Evolutionary conservation across 2,797 vertebrate genomes (phyloP), one percentile per base, ranked within the genome.

Genomic region (Ptychadena robeensis): DNA sequence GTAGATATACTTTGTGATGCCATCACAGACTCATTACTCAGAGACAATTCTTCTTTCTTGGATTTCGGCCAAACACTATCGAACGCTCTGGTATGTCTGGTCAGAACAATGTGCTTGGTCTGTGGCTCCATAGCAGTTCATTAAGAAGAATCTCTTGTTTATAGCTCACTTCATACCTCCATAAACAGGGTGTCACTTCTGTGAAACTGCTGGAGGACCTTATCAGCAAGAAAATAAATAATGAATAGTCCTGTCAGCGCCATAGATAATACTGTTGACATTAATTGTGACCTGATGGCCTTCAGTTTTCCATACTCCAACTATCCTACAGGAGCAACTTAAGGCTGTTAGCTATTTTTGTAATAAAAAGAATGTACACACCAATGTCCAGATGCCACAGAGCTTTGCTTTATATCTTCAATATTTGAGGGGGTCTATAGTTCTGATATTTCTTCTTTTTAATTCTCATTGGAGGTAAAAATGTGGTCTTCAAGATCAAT

Each of bases 231-330:
- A 79, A 84, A 84, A 84, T 69, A 80, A 84, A 84, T 84, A 73
- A 80, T 61, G 70, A 80, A 80, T 84, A 80, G 68, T 80, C 82
- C 64, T 84, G 82, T 84, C 82, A 64, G 71, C 77, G 69, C 82
- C 12, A 48, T n/a, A 80, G 82, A 84, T 80, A 80, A 59, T 61
- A 10, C 44, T 80, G 82, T 84, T 84, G 70, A 84, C 71, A 80
- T 75, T 73, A 22, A 63, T 48, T 28, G 25, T 84, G 82, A 80
- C 82, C 71, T 64, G 63, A 66, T 80, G 77, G 61, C 82, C 48
- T 40, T 35, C 22, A 38, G 48, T 15, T 63, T 69, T 6, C 53
- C 44, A 31, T 70, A 53, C 28, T 22, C 34, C 15, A 31, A 32
- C 37, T 73, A 48, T 76, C 37, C 81, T 70, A n/a, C n/a, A 77